These are phyloP conservation scores for Eulemur mongoz DNA, from an alignment of 2,797 vertebrate species.

Conservation along the genomic window DNA sequence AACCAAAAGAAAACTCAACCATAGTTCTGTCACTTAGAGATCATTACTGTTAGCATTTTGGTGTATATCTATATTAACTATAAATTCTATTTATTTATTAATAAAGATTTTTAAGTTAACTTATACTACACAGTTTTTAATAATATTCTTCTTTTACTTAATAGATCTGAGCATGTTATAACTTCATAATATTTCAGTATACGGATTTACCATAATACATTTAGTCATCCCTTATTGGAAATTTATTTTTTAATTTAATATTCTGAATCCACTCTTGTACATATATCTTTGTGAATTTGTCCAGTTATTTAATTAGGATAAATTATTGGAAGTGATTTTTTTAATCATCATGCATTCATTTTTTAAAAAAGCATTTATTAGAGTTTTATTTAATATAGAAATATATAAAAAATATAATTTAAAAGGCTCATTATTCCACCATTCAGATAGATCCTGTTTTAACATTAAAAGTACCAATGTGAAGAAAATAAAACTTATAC, in stretches of 20 bases:
- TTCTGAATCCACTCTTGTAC: not conserved
- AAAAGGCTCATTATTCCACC: not conserved
- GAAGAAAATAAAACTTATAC: not conserved
- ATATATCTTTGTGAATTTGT: not conserved
- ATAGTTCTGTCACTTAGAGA: not conserved
- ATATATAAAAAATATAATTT: not conserved
- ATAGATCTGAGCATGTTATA: not conserved
- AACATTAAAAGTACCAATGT: not conserved
- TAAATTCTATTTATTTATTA: not conserved
- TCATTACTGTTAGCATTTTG: not conserved
- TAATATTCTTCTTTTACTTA: not conserved
- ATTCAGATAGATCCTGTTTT: not conserved
- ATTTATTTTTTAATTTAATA: not conserved
- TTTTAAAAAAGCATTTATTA: not conserved
- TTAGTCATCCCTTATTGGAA: not conserved
- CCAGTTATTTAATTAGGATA: not conserved
- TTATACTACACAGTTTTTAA: not conserved
- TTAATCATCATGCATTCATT: not conserved
- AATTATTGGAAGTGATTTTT: not conserved
- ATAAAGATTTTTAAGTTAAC: constrained; percentile 1
- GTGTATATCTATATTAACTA: not conserved
- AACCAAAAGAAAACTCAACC: not conserved
- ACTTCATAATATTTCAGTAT: not conserved
- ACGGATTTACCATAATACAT: not conserved
- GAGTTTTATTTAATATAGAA: constrained; percentile 12